These are phyloP conservation scores for Lepilemur ruficaudatus DNA, from an alignment of 2,797 vertebrate genomes.

Conservation along the genomic window DNA sequence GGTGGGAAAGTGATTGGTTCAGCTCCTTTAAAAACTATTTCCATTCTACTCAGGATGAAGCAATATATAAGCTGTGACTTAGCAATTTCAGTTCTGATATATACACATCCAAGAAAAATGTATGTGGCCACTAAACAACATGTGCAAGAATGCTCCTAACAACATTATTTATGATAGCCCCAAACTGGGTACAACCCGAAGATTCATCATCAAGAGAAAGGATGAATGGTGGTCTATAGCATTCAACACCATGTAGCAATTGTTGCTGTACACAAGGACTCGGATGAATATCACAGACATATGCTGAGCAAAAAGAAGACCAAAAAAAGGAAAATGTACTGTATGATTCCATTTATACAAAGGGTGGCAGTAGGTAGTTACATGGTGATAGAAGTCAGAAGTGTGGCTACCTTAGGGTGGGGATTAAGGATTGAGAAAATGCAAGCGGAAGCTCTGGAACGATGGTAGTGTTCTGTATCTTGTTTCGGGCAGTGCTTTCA, in stretches of 20 bases:
- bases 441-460: background rate
- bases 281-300: background rate
- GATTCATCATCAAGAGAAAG: background rate
- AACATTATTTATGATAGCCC: background rate
- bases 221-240: background rate
- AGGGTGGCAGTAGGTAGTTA: background rate
- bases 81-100: background rate
- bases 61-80: background rate
- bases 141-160: rapidly evolving
- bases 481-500: background rate
- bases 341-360: background rate
- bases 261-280: background rate
- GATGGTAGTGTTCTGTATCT: background rate
- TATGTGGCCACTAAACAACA: background rate
- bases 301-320: background rate
- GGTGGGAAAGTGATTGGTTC: background rate
- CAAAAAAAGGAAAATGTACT: background rate
- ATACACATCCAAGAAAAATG: background rate
- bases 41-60: background rate
- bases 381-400: background rate
- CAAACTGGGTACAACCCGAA: background rate
- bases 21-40: background rate
- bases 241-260: background rate
- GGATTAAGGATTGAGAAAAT: background rate
- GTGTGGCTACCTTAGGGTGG: background rate